Percentiles rank a stretch among this genome's conserved stretches.
Conservation (phyloP, 2,888 invertebrate genomes). For the Plebejus melissa region DNA sequence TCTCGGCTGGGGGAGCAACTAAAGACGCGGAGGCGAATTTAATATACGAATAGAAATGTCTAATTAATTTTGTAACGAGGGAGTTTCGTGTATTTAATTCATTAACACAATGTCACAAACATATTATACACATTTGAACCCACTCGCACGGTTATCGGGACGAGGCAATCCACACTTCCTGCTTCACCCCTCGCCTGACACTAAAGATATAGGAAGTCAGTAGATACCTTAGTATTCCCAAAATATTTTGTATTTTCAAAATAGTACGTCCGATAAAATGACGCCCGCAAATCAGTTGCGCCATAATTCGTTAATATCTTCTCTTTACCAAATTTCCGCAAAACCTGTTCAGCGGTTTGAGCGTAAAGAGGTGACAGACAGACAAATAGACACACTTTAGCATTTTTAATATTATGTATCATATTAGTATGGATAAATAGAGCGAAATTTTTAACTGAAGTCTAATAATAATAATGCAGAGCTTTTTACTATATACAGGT, state of each 20-base stretch:
- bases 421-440: too few species aligned
- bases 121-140: constrained; percentile 21
- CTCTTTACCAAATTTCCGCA: too few species aligned
- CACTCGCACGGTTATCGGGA: constrained; percentile 24
- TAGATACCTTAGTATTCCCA: background rate
- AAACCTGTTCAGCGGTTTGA: too few species aligned
- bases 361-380: too few species aligned
- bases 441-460: too few species aligned
- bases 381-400: too few species aligned
- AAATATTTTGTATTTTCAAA: background rate
- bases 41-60: constrained; percentile 23
- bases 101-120: constrained; percentile 26
- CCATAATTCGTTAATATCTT: too few species aligned
- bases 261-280: background rate
- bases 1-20: constrained; percentile 17
- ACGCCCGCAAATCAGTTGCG: too few species aligned
- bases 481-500: too few species aligned
- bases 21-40: constrained; percentile 16
- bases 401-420: too few species aligned
- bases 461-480: too few species aligned
- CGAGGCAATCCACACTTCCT: constrained; percentile 21
- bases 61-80: constrained; percentile 25
- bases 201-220: constrained; percentile 1
- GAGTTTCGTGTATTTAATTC: constrained; percentile 24
- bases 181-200: constrained; percentile 4